Conservation (phyloP, 1,140 invertebrate genomes). For the Heliconius hermathena region DNA sequence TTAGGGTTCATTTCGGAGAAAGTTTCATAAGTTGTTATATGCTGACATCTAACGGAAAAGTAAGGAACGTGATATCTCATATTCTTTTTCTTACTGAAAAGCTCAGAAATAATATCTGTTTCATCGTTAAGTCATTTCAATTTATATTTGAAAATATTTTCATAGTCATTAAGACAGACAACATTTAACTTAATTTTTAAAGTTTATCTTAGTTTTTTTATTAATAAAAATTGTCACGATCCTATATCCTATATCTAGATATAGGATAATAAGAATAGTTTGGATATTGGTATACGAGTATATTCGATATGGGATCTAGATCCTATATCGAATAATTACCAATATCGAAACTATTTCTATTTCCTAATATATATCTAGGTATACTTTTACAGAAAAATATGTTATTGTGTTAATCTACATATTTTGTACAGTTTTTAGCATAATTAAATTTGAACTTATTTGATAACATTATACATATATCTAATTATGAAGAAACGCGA, state of each 20-base stretch:
- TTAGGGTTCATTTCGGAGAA: constrained; percentile 44
- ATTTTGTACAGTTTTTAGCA: too few relatives aligned
- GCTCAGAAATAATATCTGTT: not conserved
- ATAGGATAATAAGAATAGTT: too few relatives aligned
- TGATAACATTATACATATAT: too few relatives aligned
- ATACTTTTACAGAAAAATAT: too few relatives aligned
- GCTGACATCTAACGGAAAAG: constrained; percentile 68
- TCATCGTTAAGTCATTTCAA: not conserved
- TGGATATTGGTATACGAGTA: too few relatives aligned
- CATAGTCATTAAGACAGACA: not conserved
- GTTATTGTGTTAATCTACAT: too few relatives aligned
- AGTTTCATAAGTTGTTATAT: constrained; percentile 36
- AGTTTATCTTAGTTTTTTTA: not conserved
- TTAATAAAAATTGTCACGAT: not conserved
- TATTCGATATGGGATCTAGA: not conserved
- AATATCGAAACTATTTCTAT: not conserved
- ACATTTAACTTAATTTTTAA: not conserved
- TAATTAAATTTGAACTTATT: too few relatives aligned
- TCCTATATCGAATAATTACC: not conserved
- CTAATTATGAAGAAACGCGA: too few relatives aligned
- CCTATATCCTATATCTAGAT: not conserved
- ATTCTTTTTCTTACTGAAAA: not conserved
- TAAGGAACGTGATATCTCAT: constrained; percentile 43
- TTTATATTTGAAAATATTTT: too few relatives aligned
- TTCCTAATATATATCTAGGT: not conserved